A percentile compares a stretch with the other conserved stretches of the same genome.
Evolutionary conservation across 2,797 vertebrate genomes (phyloP).

Genomic region (Spea hammondii): DNA sequence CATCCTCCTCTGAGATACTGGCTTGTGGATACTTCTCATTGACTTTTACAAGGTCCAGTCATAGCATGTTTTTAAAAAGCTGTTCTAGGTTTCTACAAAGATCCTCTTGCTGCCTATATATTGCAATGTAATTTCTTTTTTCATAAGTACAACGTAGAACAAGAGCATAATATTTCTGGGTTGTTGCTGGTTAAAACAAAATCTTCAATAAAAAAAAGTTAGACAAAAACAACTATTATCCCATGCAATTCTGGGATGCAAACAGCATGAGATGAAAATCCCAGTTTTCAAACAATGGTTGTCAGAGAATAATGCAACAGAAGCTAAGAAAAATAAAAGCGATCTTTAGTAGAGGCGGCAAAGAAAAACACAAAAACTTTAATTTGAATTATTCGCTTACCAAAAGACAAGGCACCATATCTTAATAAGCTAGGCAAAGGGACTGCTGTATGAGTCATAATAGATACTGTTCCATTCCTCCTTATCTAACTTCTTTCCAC

Average conservation of each 20-base stretch:
- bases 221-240: neutral
- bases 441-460: slow-evolving; percentile 40
- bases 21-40: no score
- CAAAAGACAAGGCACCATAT: slow-evolving; percentile 39
- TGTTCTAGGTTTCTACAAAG: no score
- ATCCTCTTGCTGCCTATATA: no score
- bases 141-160: neutral
- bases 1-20: no score
- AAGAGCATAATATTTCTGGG: neutral
- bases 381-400: slow-evolving; percentile 14
- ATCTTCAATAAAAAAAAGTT: neutral
- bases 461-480: slow-evolving; percentile 27
- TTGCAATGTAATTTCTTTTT: no score
- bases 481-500: slow-evolving; percentile 43
- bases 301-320: neutral
- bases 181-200: neutral
- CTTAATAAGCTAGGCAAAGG: slow-evolving; percentile 34
- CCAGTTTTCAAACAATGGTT: neutral
- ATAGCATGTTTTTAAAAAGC: no score
- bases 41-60: no score
- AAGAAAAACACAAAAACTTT: slow-evolving; percentile 25
- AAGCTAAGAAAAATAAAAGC: neutral
- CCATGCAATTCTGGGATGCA: neutral
- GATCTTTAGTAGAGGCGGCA: neutral
- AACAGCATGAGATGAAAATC: neutral